phyloP scores from a whole-genome alignment of 2,797 vertebrate genomes.

The Schizopygopsis pylzovi region DNA sequence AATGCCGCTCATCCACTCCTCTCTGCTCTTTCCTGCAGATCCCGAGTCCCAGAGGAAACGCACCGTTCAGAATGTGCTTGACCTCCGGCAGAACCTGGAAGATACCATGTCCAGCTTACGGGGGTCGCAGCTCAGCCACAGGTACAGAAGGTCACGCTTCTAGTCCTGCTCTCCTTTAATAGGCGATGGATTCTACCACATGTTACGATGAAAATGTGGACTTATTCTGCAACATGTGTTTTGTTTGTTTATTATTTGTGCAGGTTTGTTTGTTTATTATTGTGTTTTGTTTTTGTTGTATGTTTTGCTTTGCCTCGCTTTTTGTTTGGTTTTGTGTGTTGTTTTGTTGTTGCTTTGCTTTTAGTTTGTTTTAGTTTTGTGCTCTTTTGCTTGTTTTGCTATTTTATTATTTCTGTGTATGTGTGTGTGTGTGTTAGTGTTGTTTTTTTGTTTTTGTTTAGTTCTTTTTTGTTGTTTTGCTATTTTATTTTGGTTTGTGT shows the following conservation, averaged over 20 bases:
- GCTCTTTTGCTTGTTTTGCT: neutral
- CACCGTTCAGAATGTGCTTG: conserved; percentile 96
- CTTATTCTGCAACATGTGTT: neutral
- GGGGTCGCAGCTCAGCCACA: conserved; percentile 92
- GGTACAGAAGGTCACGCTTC: conserved; percentile 70
- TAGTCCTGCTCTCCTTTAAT: neutral
- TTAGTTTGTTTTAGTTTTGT: no score
- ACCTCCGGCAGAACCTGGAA: conserved; percentile 96
- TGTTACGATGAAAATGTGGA: neutral
- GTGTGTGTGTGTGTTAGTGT: neutral
- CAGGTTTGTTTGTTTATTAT: neutral
- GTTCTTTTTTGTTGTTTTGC: neutral
- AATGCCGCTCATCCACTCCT: conserved; percentile 7
- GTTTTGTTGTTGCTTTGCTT: neutral
- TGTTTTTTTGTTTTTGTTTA: neutral
- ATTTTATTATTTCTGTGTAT: neutral
- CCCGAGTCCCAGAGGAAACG: conserved; percentile 96
- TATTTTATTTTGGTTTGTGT: no score
- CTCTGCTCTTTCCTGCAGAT: conserved; percentile 72
- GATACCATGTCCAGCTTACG: conserved; percentile 96
- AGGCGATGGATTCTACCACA: no score
- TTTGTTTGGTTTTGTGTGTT: neutral
- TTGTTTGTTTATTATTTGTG: neutral
- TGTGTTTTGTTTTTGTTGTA: neutral
- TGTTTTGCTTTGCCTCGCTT: neutral